Conservation (phyloP, 1,140 invertebrate species). For the Ptiloglossa arizonensis region DNA sequence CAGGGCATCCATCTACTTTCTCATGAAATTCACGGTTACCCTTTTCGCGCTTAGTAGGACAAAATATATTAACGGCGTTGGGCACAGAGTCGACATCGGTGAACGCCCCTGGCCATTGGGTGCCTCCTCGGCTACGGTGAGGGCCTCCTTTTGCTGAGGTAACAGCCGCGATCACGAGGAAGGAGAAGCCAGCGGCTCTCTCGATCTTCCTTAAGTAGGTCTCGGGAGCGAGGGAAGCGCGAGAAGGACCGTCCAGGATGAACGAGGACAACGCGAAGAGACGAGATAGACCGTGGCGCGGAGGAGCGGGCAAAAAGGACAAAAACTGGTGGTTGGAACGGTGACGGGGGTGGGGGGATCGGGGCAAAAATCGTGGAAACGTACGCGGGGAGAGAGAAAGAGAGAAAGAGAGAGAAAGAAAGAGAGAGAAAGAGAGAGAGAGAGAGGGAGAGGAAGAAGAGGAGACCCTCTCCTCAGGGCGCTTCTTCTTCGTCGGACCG, state of each 20-base stretch:
- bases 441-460: not conserved
- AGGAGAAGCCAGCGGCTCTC: conserved; percentile 57
- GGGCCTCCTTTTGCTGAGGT: conserved; percentile 30
- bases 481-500: conserved; percentile 57
- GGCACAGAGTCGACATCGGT: not conserved
- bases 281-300: conserved; percentile 5
- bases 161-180: conserved; percentile 6
- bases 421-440: not conserved
- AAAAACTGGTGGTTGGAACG: conserved; percentile 51
- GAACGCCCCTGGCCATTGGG: conserved; percentile 40
- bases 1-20: conserved; percentile 26
- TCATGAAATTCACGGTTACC: conserved; percentile 34
- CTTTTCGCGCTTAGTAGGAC: conserved; percentile 35
- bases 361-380: conserved; percentile 57
- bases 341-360: not conserved
- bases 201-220: conserved; percentile 69
- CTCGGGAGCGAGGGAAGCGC: conserved; percentile 60
- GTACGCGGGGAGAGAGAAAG: conserved; percentile 18
- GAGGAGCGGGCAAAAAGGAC: conserved; percentile 48
- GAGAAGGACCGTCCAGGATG: conserved; percentile 23
- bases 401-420: not conserved
- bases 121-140: conserved; percentile 1
- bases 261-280: conserved; percentile 2
- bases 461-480: conserved; percentile 23
- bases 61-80: not conserved